phyloP scores from a whole-genome alignment of 2,113 vertebrate species.

The Oryzias curvinotus region DNA sequence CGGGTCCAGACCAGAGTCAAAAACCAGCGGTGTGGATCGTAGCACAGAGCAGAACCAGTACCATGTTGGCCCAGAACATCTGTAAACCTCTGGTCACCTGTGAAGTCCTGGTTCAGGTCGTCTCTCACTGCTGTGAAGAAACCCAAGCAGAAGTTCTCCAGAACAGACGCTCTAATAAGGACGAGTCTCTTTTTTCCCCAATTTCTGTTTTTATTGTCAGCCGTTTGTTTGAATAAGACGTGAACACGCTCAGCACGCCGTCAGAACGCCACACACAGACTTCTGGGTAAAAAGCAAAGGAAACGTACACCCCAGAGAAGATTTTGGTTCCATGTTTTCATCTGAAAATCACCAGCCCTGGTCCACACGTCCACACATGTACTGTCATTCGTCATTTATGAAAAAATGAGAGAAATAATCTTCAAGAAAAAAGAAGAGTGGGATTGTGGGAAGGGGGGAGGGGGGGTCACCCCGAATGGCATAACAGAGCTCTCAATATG shows the following conservation, averaged over 20 bases:
- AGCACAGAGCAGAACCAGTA: no score
- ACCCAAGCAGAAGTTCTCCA: neutral
- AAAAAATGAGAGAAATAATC: constrained; percentile 70
- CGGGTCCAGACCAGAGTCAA: no score
- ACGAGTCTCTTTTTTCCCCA: constrained; percentile 76
- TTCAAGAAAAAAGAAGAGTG: constrained; percentile 52
- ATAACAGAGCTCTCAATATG: constrained; percentile 99
- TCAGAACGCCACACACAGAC: constrained; percentile 74
- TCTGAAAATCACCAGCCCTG: constrained; percentile 79
- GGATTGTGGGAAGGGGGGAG: constrained; percentile 28
- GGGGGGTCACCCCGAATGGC: constrained; percentile 86
- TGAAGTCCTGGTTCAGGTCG: no score
- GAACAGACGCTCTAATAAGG: constrained; percentile 8
- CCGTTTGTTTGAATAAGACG: constrained; percentile 91
- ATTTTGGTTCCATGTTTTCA: constrained; percentile 72
- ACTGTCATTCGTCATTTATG: constrained; percentile 83
- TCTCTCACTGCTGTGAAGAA: no score
- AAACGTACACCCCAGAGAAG: constrained; percentile 74
- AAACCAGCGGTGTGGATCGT: no score
- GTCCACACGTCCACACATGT: constrained; percentile 86
- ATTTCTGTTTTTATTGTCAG: constrained; percentile 97
- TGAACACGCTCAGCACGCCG: constrained; percentile 85
- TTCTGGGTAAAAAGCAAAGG: constrained; percentile 73
- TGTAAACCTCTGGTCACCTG: no score
- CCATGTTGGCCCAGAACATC: no score